These are phyloP conservation scores for Ploceus nigricollis DNA, from an alignment of 2,113 vertebrate genomes.

Conservation along the genomic window DNA sequence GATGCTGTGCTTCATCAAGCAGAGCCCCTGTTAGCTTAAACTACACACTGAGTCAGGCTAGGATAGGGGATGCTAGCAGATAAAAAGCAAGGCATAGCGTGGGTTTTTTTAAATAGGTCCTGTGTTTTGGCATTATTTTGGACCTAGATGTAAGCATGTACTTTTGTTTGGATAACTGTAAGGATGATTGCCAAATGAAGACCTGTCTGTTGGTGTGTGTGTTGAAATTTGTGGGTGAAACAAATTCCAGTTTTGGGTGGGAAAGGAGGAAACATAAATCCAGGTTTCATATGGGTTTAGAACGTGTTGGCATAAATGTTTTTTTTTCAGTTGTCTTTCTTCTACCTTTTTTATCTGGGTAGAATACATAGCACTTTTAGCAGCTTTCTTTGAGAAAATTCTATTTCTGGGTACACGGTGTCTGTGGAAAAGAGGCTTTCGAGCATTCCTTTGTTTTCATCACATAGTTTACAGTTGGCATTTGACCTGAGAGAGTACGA, in stretches of 20 bases:
- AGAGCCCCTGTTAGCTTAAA: neutral
- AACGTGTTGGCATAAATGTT: neutral
- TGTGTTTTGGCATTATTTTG: neutral
- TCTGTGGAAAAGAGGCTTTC: neutral
- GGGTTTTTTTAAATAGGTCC: neutral
- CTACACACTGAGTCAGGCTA: neutral
- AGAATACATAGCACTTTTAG: neutral
- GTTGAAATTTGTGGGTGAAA: neutral
- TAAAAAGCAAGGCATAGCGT: neutral
- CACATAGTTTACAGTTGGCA: conserved; percentile 24
- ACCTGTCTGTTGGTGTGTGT: neutral
- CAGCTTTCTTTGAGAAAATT: conserved; percentile 26
- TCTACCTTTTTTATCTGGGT: neutral
- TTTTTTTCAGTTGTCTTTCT: conserved; percentile 13
- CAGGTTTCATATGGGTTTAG: conserved; percentile 16
- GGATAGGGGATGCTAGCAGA: neutral
- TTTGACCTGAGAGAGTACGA: conserved; percentile 54
- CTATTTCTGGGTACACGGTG: neutral
- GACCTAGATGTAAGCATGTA: neutral
- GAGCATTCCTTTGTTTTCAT: conserved; percentile 53
- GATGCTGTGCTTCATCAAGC: neutral
- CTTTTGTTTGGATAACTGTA: neutral
- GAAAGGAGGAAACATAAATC: neutral
- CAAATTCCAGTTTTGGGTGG: neutral
- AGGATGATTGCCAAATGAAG: conserved; percentile 23